Evolutionary conservation across 2,888 invertebrate genomes (phyloP).

Genomic region (Sesia bembeciformis): DNA sequence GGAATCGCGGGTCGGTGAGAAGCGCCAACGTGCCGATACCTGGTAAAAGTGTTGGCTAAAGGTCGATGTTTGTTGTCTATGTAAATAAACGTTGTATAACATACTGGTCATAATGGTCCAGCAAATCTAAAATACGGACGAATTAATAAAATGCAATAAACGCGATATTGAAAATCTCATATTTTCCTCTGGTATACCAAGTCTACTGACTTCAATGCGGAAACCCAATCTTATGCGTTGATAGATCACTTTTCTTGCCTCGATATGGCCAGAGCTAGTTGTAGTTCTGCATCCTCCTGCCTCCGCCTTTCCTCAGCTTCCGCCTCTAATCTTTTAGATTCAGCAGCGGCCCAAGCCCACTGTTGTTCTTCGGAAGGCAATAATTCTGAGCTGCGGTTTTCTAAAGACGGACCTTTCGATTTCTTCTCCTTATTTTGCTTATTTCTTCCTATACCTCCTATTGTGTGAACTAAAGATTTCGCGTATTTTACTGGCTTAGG

Average conservation of each 20-base stretch:
- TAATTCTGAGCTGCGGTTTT: conserved; percentile 28
- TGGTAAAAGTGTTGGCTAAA: no score
- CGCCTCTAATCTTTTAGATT: conserved; percentile 77
- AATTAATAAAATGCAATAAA: conserved; percentile 12
- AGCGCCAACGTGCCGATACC: no score
- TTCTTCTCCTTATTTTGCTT: conserved; percentile 51
- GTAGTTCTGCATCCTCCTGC: conserved; percentile 82
- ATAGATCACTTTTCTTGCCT: conserved; percentile 53
- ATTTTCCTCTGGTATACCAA: no score
- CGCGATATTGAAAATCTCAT: neutral
- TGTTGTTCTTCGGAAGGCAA: conserved; percentile 78
- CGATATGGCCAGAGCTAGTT: conserved; percentile 81
- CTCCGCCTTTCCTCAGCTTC: conserved; percentile 73
- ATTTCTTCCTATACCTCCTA: conserved; percentile 58
- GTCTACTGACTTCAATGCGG: no score
- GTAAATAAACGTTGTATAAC: no score
- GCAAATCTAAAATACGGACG: conserved; percentile 3
- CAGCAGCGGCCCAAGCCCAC: conserved; percentile 82
- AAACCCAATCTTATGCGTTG: neutral
- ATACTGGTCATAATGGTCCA: no score
- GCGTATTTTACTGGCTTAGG: conserved; percentile 65
- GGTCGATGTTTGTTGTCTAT: no score
- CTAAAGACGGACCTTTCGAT: conserved; percentile 22
- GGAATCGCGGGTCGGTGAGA: no score
- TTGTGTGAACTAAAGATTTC: conserved; percentile 58